These are phyloP conservation scores for Barypeithes pellucidus DNA, from an alignment of 2,888 invertebrate genomes.

Conservation along the genomic window DNA sequence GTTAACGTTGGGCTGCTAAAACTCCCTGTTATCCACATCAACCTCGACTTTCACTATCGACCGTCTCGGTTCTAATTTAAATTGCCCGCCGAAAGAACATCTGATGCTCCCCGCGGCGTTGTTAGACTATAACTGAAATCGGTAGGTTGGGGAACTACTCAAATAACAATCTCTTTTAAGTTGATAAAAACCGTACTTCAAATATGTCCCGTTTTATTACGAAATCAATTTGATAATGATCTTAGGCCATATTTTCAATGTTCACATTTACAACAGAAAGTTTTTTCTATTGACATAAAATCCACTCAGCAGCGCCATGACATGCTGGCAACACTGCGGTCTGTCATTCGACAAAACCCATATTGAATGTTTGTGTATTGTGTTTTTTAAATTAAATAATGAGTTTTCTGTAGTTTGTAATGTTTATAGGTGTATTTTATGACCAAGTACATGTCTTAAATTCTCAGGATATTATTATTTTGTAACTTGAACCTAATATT, in stretches of 20 bases:
- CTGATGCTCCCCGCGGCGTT: not conserved
- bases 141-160: too few relatives aligned
- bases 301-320: too few relatives aligned
- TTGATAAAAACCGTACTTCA: too few relatives aligned
- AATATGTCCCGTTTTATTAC: too few relatives aligned
- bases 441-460: not conserved
- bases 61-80: conserved; percentile 4
- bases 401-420: not conserved
- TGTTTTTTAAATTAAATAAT: conserved; percentile 7
- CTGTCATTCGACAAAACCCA: not conserved
- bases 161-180: too few relatives aligned
- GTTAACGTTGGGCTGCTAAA: not conserved
- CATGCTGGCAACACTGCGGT: not conserved
- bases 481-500: not conserved
- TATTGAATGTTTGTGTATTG: not conserved
- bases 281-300: too few relatives aligned
- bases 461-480: too few relatives aligned
- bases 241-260: not conserved
- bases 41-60: conserved; percentile 13
- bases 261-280: too few relatives aligned
- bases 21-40: not conserved
- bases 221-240: not conserved
- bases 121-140: not conserved
- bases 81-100: conserved; percentile 12
- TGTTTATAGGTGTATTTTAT: not conserved